Evolutionary conservation across 2,113 vertebrate genomes (phyloP), one percentile per base, ranked within the genome.

Genomic region (Salvelinus alpinus): DNA sequence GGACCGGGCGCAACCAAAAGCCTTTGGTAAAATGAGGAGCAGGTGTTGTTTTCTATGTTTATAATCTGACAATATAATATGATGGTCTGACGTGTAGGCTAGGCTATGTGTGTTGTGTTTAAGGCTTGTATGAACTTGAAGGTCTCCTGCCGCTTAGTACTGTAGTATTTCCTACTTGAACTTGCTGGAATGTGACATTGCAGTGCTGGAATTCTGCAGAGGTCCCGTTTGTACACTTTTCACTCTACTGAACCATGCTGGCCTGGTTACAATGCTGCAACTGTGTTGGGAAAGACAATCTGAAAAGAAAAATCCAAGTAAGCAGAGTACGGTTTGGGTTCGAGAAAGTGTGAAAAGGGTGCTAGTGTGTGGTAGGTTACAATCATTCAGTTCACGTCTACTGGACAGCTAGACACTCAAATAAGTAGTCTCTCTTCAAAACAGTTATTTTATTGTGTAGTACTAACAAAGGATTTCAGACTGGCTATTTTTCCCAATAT

Each of bases 131-230:
- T 54, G 51, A 54, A 54, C 4, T 13, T 54, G 51, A 54, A 54
- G 48, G 51, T 54, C 51, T 54, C 3, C 14, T 54, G 51, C 3
- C 3, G 14, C 51, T 5, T 54, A 20, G 44, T 38, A 59, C 31
- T 38, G 57, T 64, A 71, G 24, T n/a, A 25, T 13, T 54, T 80
- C 81, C 77, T 69, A 48, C 69, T 24, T 59, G 76, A 66, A 73
- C 57, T 27, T 47, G 22, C 47, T 84, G 75, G 77, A 86, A 82
- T 88, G 59, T 88, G 59, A 67, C 79, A 84, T 60, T 69, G 51
- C 71, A 20, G 65, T 74, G 85, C 81, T 77, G 76, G 47, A 83
- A 80, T 29, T 69, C 70, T 71, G 64, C 64, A 44, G 64, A 70
- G 7, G 72, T 57, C 70, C 25, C 62, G 29, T 69, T 44, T 44